phyloP scores from a whole-genome alignment of 1,140 invertebrate genomes.

The Metopolophium dirhodum region DNA sequence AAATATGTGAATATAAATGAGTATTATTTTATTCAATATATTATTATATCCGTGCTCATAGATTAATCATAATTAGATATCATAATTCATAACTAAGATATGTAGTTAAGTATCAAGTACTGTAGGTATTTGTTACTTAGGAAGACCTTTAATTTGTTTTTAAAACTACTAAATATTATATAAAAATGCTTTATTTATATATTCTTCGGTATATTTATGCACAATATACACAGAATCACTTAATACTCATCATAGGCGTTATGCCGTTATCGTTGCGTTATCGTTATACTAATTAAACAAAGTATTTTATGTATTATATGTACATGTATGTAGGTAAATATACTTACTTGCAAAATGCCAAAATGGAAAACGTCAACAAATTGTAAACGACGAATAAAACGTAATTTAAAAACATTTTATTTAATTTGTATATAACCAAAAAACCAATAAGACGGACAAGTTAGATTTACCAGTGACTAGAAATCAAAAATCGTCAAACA shows the following conservation, averaged over 20 bases:
- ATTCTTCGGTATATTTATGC: not conserved
- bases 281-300: not conserved
- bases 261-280: not conserved
- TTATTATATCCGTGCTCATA: not conserved
- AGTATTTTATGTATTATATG: not conserved
- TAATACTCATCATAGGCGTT: not conserved
- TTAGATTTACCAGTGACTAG: not conserved
- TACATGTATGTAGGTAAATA: not conserved
- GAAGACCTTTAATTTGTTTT: not conserved
- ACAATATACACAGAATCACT: not conserved
- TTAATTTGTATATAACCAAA: not conserved
- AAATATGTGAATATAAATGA: not conserved
- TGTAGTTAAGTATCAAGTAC: not conserved
- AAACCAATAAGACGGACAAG: not conserved
- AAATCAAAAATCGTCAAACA: not conserved
- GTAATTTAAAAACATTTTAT: slow-evolving; percentile 30
- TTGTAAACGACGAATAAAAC: not conserved
- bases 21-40: too few relatives aligned
- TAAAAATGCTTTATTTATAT: not conserved
- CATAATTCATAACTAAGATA: not conserved
- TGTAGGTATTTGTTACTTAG: not conserved
- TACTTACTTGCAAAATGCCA: slow-evolving; percentile 29
- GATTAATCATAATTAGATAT: too few relatives aligned
- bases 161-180: not conserved
- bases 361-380: not conserved